Conservation (phyloP, 2,797 vertebrate species). For the Hypotaenidia philippensis region DNA sequence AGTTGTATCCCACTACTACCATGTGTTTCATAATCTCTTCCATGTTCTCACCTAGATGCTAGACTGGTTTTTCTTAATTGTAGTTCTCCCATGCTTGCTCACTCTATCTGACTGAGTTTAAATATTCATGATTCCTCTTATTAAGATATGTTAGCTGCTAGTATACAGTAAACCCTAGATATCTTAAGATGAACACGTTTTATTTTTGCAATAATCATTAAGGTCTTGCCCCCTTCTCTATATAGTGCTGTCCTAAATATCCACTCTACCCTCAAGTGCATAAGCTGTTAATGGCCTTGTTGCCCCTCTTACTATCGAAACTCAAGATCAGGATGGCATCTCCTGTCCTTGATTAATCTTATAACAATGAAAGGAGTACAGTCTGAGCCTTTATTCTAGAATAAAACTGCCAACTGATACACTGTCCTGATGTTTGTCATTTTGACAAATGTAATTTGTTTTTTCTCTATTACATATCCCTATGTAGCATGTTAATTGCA, state of each 20-base stretch:
- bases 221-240: not conserved
- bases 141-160: not conserved
- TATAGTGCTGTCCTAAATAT: not conserved
- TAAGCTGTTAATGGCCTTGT: not conserved
- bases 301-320: not conserved
- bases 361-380: not conserved
- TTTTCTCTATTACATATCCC: not conserved
- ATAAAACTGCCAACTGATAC: not conserved
- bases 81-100: not conserved
- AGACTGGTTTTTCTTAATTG: not conserved
- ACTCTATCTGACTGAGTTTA: not conserved
- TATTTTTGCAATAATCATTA: not conserved
- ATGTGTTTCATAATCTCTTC: not conserved
- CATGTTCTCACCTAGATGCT: not conserved
- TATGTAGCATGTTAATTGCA: not conserved
- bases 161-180: not conserved
- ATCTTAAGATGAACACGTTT: not conserved
- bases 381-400: not conserved
- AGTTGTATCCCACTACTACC: not conserved
- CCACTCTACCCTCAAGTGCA: rapidly evolving
- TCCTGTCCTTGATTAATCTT: not conserved
- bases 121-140: not conserved
- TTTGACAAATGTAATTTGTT: not conserved
- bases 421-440: not conserved
- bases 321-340: not conserved